These are phyloP conservation scores for Gnathochromis pfefferi DNA, from an alignment of 2,113 vertebrate genomes.

Conservation along the genomic window DNA sequence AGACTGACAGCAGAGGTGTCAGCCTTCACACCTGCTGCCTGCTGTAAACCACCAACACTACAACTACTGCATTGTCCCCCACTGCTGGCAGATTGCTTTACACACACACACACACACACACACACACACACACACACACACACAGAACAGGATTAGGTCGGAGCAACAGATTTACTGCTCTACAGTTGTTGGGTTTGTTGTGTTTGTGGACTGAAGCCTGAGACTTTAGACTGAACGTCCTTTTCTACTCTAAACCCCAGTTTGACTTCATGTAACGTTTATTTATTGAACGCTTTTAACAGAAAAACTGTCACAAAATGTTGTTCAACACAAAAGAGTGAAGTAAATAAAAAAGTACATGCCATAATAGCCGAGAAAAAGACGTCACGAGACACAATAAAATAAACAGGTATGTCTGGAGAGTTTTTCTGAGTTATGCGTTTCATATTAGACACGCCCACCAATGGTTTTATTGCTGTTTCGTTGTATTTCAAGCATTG, in stretches of 20 bases:
- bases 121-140: not conserved
- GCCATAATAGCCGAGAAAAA: not conserved
- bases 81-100: constrained; percentile 65
- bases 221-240: not conserved
- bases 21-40: constrained; percentile 77
- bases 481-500: not conserved
- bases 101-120: not conserved
- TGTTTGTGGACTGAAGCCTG: not conserved
- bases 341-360: not conserved
- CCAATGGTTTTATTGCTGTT: not conserved
- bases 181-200: not conserved
- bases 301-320: not conserved
- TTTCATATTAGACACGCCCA: not conserved
- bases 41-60: constrained; percentile 72
- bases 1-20: constrained; percentile 56
- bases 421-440: not conserved
- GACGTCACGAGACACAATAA: not conserved
- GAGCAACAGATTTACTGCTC: constrained; percentile 14
- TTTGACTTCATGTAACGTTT: not conserved
- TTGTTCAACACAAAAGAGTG: not conserved
- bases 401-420: not conserved
- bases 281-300: not conserved
- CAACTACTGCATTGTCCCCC: constrained; percentile 72
- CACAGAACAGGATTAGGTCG: not conserved
- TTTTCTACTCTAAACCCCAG: not conserved